These are phyloP conservation scores for Aix galericulata DNA, from an alignment of 2,113 vertebrate genomes.

Conservation along the genomic window DNA sequence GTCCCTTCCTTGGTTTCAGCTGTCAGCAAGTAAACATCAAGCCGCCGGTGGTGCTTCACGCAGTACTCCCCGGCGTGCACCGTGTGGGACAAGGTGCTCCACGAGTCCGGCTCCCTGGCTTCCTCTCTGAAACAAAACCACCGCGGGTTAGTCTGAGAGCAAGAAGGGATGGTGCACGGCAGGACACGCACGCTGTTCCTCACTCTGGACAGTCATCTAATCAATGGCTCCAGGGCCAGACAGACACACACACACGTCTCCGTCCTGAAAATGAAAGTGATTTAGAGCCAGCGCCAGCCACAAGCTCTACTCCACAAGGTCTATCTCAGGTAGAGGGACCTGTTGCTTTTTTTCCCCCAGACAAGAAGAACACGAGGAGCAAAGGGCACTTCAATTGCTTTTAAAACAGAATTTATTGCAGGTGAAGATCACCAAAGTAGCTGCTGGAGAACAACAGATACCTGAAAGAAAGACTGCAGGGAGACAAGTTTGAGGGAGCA, in stretches of 20 bases:
- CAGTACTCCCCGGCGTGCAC: conserved; percentile 76
- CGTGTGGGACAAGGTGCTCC: conserved; percentile 72
- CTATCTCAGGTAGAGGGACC: background rate
- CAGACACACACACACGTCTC: background rate
- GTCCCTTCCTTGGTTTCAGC: conserved; percentile 67
- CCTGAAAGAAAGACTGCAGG: background rate
- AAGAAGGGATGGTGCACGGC: background rate
- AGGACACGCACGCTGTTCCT: background rate
- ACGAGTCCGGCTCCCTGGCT: conserved; percentile 67
- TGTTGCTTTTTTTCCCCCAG: background rate
- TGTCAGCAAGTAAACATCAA: conserved; percentile 87
- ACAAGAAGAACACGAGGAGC: background rate
- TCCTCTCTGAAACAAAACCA: conserved; percentile 74
- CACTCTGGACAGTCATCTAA: conserved; percentile 30
- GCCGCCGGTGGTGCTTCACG: conserved; percentile 81
- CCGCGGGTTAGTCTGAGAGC: background rate
- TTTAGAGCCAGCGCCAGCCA: background rate
- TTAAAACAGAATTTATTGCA: background rate
- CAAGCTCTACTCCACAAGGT: background rate
- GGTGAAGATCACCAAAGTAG: background rate
- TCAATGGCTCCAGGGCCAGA: conserved; percentile 16
- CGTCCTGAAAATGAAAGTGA: background rate
- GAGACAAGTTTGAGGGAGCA: background rate
- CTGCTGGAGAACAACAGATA: background rate
- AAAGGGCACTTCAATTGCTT: background rate